Conservation (phyloP, 2,113 vertebrate species). For the Dascyllus trimaculatus region DNA sequence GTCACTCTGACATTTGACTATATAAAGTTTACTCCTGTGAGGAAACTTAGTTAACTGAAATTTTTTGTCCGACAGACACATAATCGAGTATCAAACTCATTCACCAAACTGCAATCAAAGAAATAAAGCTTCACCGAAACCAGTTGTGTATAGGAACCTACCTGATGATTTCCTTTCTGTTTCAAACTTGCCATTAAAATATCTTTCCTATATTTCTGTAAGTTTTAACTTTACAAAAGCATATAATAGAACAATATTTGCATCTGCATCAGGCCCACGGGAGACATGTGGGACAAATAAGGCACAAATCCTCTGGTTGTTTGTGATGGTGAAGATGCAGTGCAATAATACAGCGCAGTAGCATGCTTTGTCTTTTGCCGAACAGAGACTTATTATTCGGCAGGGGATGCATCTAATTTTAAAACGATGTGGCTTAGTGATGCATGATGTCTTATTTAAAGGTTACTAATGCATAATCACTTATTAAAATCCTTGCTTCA, state of each 20-base stretch:
- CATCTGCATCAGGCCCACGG: slow-evolving; percentile 3
- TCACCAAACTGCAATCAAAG: not conserved
- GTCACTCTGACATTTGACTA: too few species aligned
- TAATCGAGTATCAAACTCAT: not conserved
- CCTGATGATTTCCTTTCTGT: not conserved
- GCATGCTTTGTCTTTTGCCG: not conserved
- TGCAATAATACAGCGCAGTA: not conserved
- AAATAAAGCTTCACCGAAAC: not conserved
- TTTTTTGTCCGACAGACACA: too few species aligned
- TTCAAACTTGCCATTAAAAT: not conserved
- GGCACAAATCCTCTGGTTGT: not conserved
- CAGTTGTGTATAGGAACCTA: not conserved
- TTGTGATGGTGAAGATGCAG: not conserved
- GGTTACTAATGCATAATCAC: slow-evolving; percentile 43
- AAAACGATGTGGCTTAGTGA: slow-evolving; percentile 26
- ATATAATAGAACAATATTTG: slow-evolving; percentile 4
- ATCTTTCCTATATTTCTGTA: not conserved
- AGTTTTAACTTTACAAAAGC: slow-evolving; percentile 4
- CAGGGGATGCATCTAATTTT: slow-evolving; percentile 1
- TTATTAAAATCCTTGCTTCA: slow-evolving; percentile 19
- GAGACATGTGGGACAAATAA: slow-evolving; percentile 10
- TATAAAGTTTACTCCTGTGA: not conserved
- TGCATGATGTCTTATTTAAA: slow-evolving; percentile 35
- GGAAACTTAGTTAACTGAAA: not conserved
- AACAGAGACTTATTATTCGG: slow-evolving; percentile 4